These are phyloP conservation scores for Oryzias curvinotus DNA, from an alignment of 2,113 vertebrate species.

Conservation along the genomic window DNA sequence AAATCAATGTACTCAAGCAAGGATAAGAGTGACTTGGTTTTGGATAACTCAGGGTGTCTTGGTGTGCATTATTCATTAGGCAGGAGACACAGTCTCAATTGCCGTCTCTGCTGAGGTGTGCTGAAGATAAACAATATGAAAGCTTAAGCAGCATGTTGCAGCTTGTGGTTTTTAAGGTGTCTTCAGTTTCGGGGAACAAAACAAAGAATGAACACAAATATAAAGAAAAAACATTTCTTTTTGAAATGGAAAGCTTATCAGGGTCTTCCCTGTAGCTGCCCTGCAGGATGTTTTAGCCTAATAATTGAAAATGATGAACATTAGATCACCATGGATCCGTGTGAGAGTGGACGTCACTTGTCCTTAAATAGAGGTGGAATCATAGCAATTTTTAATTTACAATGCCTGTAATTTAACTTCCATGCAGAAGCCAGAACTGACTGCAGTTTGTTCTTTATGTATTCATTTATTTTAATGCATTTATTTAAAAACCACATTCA, in stretches of 20 bases:
- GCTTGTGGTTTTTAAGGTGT: slow-evolving; percentile 70
- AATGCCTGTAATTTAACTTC: not conserved
- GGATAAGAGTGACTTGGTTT: slow-evolving; percentile 80
- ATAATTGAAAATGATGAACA: not conserved
- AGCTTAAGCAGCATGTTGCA: slow-evolving; percentile 62
- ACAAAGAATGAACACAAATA: slow-evolving; percentile 21
- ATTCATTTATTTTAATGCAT: too few relatives aligned
- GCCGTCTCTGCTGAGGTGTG: slow-evolving; percentile 48
- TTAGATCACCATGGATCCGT: not conserved
- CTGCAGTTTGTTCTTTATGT: slow-evolving; percentile 10
- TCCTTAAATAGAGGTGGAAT: not conserved
- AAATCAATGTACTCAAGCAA: slow-evolving; percentile 82
- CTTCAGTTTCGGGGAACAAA: slow-evolving; percentile 29
- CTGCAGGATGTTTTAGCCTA: not conserved
- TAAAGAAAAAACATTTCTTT: slow-evolving; percentile 17
- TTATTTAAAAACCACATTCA: slow-evolving; percentile 6
- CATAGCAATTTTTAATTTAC: slow-evolving; percentile 4
- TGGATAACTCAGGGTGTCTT: slow-evolving; percentile 76
- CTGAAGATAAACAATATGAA: slow-evolving; percentile 55
- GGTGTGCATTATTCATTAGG: slow-evolving; percentile 86
- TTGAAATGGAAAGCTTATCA: slow-evolving; percentile 25
- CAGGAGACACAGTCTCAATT: slow-evolving; percentile 70
- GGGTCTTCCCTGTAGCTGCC: not conserved
- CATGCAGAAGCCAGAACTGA: not conserved
- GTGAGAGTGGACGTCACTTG: not conserved